phyloP scores from a whole-genome alignment of 2,113 vertebrate genomes.

The Hiodon alosoides region DNA sequence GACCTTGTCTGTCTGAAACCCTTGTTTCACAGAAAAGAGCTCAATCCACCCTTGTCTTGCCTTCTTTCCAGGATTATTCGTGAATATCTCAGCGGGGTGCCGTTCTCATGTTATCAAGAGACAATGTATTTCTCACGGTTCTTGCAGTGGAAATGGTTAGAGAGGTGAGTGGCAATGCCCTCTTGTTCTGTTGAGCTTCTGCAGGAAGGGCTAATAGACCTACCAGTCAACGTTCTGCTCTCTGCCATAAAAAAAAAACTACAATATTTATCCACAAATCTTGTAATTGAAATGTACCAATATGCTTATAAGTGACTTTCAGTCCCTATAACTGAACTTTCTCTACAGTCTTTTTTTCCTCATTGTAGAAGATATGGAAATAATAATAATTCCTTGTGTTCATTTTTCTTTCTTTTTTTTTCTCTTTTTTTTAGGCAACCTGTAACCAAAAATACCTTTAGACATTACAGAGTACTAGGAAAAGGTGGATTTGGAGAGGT shows the following conservation, averaged over 20 bases:
- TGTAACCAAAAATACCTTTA: constrained; percentile 86
- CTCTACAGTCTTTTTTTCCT: too few relatives aligned
- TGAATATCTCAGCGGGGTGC: constrained; percentile 76
- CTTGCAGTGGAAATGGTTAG: constrained; percentile 91
- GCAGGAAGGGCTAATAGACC: too few relatives aligned
- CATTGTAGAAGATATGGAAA: too few relatives aligned
- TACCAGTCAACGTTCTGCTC: too few relatives aligned
- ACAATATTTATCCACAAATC: too few relatives aligned
- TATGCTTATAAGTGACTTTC: too few relatives aligned
- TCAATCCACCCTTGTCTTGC: background rate
- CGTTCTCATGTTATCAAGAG: constrained; percentile 81
- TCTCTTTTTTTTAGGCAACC: constrained; percentile 65
- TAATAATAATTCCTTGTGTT: too few relatives aligned
- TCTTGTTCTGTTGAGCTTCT: background rate
- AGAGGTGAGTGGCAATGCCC: constrained; percentile 66
- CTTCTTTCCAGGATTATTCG: constrained; percentile 69
- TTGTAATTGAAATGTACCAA: too few relatives aligned
- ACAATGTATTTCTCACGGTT: constrained; percentile 82
- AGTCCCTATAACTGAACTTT: too few relatives aligned
- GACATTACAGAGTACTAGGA: constrained; percentile 85
- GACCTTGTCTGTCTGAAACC: background rate
- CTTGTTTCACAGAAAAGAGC: background rate
- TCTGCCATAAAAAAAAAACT: too few relatives aligned
- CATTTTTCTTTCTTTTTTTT: background rate
- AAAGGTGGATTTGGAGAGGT: constrained; percentile 95